Evolutionary conservation across 2,113 vertebrate genomes (phyloP), one percentile per base, ranked within the genome.

Genomic region (Lagopus leucura): DNA sequence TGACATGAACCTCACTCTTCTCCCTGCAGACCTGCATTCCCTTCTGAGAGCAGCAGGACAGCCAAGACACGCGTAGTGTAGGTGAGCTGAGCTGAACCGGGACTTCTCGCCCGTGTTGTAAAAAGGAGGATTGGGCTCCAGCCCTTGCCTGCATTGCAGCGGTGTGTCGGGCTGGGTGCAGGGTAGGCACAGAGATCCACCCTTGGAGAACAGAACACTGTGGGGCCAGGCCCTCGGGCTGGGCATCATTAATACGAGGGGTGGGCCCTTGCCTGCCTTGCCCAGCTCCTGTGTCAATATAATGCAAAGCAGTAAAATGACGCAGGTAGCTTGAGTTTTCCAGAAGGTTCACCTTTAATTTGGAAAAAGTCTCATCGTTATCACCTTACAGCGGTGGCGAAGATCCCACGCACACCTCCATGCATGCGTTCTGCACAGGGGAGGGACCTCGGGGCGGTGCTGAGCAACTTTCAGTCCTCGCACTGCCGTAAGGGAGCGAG

Each of bases 241-340:
- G 42, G 60, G 15, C 2, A 1, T 43, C 38, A 28, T 6, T 0
- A 1, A 18, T 43, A 2, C 1, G 10, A 5, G 8, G 7, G 28
- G 25, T 78, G 27, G 13, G 34, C 50, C n/a, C 16, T 55, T 84
- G 34, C 19, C 81, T 7, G 54, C 67, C 36, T 73, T 79, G 57
- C 22, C 19, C 55, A 9, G 18, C 11, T 81, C 22, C 30, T 60
- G 6, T 22, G 40, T 54, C 32, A 74, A 5, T 55, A 8, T 32
- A 55, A 32, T 11, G 55, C 28, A 67, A 34, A 78, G 32, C 19
- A 15, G 9, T 54, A 6, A 11, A 57, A 6, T 3, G 42, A 50
- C 14, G 13, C 42, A 60, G 61, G 30, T 50, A 90, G 63, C 18
- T 63, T 64, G 60, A 76, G 36, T 76, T 88, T 15, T 74, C 13